Evolutionary conservation across 2,113 vertebrate species (phyloP).

Genomic region (Colistium nudipinnis): DNA sequence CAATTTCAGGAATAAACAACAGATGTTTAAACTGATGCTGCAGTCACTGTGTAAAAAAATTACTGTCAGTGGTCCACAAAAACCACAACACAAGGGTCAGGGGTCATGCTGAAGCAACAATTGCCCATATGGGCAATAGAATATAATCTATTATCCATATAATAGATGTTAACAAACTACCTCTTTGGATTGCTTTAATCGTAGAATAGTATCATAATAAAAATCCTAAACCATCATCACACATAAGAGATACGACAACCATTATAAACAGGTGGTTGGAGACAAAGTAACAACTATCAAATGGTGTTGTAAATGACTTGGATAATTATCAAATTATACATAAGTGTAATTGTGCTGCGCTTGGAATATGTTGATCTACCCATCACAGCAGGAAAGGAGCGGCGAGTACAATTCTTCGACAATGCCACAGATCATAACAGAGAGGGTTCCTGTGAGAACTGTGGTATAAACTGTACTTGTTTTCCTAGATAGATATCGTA

Average conservation of each 20-base stretch:
- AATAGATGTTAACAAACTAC: conserved; percentile 1
- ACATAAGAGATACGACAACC: conserved; percentile 19
- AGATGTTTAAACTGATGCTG: too few relatives aligned
- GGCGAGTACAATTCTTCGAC: too few relatives aligned
- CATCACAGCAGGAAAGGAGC: too few relatives aligned
- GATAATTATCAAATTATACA: conserved; percentile 4
- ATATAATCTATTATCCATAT: background rate
- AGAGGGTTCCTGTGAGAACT: background rate
- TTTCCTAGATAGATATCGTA: conserved; percentile 69
- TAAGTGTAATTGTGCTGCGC: background rate
- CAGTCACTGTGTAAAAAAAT: too few relatives aligned
- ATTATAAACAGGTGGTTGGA: conserved; percentile 25
- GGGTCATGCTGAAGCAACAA: too few relatives aligned
- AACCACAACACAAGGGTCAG: too few relatives aligned
- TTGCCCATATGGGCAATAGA: too few relatives aligned
- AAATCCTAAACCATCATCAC: conserved; percentile 9
- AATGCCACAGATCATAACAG: background rate
- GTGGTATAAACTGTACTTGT: background rate
- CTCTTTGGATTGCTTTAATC: too few relatives aligned
- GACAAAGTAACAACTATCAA: background rate
- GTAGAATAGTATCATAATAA: too few relatives aligned
- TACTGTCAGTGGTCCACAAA: too few relatives aligned
- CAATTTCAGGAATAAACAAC: too few relatives aligned
- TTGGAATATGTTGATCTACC: background rate
- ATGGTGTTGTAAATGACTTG: background rate